phyloP scores from a whole-genome alignment of 2,888 invertebrate species.

The Caenorhabditis uteleia region DNA sequence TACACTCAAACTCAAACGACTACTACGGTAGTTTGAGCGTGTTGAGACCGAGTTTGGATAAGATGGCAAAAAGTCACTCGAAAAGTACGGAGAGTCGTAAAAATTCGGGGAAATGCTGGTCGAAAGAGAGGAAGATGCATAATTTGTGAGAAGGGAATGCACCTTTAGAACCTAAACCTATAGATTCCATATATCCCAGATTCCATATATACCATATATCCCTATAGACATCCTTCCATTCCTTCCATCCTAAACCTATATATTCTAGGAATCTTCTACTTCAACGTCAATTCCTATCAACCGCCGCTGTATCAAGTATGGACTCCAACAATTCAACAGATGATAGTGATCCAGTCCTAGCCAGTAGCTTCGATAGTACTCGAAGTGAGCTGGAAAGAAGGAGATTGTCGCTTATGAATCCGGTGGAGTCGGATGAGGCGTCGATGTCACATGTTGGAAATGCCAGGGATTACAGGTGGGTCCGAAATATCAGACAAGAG shows the following conservation, averaged over 20 bases:
- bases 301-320: constrained; percentile 45
- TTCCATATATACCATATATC: too few relatives aligned
- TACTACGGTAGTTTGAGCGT: too few relatives aligned
- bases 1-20: too few relatives aligned
- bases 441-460: constrained; percentile 14
- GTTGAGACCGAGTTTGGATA: neutral
- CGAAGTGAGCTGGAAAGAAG: constrained; percentile 49
- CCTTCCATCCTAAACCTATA: neutral
- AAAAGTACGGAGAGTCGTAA: constrained; percentile 16
- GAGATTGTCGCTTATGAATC: constrained; percentile 43
- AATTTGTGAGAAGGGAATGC: constrained; percentile 27
- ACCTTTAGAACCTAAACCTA: neutral
- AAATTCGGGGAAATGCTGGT: constrained; percentile 13
- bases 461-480: constrained; percentile 41
- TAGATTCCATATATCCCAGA: neutral
- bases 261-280: constrained; percentile 43
- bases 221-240: too few relatives aligned
- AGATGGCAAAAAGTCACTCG: neutral
- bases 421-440: constrained; percentile 36
- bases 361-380: constrained; percentile 48
- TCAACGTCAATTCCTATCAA: constrained; percentile 53
- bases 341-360: constrained; percentile 44
- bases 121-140: constrained; percentile 20
- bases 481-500: too few relatives aligned
- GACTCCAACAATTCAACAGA: constrained; percentile 48